Evolutionary conservation across 64 coral and sea anemone genomes (phyloP).

Genomic region (Montipora capricornis): DNA sequence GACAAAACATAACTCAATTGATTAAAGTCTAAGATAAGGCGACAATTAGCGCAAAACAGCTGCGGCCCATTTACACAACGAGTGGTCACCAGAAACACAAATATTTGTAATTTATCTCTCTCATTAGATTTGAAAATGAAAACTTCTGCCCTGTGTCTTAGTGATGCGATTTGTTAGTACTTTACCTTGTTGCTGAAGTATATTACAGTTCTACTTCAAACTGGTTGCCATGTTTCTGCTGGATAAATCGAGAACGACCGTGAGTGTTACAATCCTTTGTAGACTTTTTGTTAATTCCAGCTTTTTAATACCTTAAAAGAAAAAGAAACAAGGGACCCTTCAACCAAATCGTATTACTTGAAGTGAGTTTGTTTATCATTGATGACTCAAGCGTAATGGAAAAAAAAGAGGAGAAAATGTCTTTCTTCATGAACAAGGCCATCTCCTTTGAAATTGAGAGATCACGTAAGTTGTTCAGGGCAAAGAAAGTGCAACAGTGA

Average conservation of each 20-base stretch:
- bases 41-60: neutral
- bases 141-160: neutral
- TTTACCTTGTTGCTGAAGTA: neutral
- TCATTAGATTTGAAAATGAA: neutral
- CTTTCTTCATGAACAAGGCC: no score
- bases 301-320: no score
- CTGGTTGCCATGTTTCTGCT: conserved; percentile 58
- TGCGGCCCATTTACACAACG: neutral
- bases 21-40: neutral
- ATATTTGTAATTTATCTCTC: conserved; percentile 3
- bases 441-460: no score
- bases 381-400: no score
- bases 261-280: conserved; percentile 11
- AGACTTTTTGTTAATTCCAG: no score
- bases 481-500: no score
- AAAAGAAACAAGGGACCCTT: no score
- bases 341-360: no score
- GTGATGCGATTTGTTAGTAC: neutral
- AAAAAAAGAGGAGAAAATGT: no score
- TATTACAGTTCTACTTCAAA: neutral
- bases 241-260: conserved; percentile 52
- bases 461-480: no score
- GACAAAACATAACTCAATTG: neutral
- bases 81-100: neutral
- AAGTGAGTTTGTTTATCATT: no score